phyloP scores from a whole-genome alignment of 2,797 vertebrate species.

The Liparis tanakae region DNA sequence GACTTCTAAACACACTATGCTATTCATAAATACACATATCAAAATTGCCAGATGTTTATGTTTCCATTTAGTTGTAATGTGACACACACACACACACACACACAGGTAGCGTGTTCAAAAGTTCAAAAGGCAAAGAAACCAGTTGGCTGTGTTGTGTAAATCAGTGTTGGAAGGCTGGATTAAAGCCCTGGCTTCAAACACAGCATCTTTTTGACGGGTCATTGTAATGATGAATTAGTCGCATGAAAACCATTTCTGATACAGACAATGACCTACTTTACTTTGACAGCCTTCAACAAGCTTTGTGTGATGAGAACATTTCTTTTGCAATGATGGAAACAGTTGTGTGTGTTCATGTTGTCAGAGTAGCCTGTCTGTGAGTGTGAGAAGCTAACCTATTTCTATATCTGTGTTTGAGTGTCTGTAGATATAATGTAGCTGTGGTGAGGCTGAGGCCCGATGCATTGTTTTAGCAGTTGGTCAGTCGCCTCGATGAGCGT shows the following conservation, averaged over 20 bases:
- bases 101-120: slow-evolving; percentile 3
- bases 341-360: slow-evolving; percentile 6
- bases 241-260: slow-evolving; percentile 38
- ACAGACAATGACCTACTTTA: slow-evolving; percentile 17
- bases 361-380: slow-evolving; percentile 25
- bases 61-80: slow-evolving; percentile 1
- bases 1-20: too few species aligned
- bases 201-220: slow-evolving; percentile 5
- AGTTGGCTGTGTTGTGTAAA: slow-evolving; percentile 12
- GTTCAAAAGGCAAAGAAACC: slow-evolving; percentile 24
- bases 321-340: slow-evolving; percentile 15
- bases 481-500: slow-evolving; percentile 1
- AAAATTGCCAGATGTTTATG: not conserved
- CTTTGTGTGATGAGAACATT: slow-evolving; percentile 20
- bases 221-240: slow-evolving; percentile 15
- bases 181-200: slow-evolving; percentile 18
- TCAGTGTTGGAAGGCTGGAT: slow-evolving; percentile 15
- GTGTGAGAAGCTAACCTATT: slow-evolving; percentile 1
- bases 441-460: not conserved
- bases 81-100: not conserved
- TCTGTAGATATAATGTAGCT: slow-evolving; percentile 13
- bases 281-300: slow-evolving; percentile 34
- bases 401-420: slow-evolving; percentile 37
- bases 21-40: not conserved
- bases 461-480: slow-evolving; percentile 24